Percentiles rank a stretch among this genome's conserved stretches.
phyloP scores from a whole-genome alignment of 1,140 invertebrate species.

The Eriocheir sinensis region DNA sequence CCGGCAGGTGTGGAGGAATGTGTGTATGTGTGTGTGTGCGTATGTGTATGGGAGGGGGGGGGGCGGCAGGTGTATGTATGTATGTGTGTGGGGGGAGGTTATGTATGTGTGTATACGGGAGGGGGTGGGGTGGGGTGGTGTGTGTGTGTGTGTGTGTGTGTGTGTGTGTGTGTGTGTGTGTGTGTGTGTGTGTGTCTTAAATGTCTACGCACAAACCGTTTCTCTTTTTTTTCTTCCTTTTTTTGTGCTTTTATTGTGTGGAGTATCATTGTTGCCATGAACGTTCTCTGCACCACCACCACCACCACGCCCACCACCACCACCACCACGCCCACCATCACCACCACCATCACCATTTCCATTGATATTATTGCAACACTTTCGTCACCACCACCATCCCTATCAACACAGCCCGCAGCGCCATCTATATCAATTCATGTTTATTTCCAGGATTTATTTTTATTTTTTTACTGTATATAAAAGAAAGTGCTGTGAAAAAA shows the following conservation, averaged over 20 bases:
- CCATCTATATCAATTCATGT: too few species aligned
- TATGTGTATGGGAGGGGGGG: conserved; percentile 30
- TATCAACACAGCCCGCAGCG: not conserved
- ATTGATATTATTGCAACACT: too few species aligned
- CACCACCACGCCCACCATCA: not conserved
- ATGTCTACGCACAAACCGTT: not conserved
- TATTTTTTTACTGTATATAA: too few species aligned
- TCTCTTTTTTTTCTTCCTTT: too few species aligned
- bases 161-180: conserved; percentile 35
- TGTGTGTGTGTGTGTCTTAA: not conserved
- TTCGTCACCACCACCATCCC: not conserved
- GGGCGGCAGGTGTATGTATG: conserved; percentile 15
- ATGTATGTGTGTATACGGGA: conserved; percentile 56
- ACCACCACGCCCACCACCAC: not conserved
- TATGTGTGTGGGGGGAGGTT: conserved; percentile 50
- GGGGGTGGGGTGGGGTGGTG: too few species aligned
- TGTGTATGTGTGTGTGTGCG: conserved; percentile 46
- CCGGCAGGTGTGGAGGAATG: conserved; percentile 17
- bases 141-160: conserved; percentile 52
- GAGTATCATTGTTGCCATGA: too few species aligned
- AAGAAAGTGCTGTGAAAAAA: too few species aligned
- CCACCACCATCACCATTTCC: not conserved
- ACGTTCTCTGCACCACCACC: too few species aligned
- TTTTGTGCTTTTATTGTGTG: not conserved
- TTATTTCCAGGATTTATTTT: too few species aligned